These are phyloP conservation scores for Clamator glandarius DNA, from an alignment of 2,797 vertebrate genomes.

Conservation along the genomic window DNA sequence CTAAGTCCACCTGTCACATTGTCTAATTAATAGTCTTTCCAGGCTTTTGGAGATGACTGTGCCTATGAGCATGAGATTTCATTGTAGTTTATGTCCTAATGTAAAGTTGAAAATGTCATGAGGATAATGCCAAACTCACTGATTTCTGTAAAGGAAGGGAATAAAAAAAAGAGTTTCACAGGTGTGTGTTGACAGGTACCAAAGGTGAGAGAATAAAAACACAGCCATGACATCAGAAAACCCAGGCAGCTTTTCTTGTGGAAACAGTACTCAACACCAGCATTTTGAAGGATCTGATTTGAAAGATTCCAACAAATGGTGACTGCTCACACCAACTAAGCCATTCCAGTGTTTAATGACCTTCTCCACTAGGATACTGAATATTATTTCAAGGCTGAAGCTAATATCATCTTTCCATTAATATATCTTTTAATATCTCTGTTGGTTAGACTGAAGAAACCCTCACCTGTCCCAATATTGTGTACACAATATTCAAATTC, in stretches of 20 bases:
- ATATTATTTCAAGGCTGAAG: not conserved
- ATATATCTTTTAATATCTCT: not conserved
- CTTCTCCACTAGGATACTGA: not conserved
- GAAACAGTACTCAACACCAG: not conserved
- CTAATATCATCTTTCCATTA: not conserved
- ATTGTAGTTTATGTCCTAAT: not conserved
- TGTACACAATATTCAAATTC: not conserved
- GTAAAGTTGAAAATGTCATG: not conserved
- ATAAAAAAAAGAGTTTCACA: not conserved
- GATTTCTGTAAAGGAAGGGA: not conserved
- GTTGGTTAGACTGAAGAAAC: not conserved
- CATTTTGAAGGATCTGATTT: not conserved
- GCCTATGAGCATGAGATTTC: not conserved
- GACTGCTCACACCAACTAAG: not conserved
- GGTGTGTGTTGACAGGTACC: not conserved
- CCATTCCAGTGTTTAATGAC: not conserved
- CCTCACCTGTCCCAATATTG: not conserved
- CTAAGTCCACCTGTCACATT: not conserved
- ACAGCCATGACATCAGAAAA: not conserved
- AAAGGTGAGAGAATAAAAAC: not conserved
- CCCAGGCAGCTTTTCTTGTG: not conserved
- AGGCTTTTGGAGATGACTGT: not conserved
- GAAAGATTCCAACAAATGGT: not conserved
- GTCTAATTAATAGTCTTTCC: not conserved
- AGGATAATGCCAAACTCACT: not conserved